Evolutionary conservation across 2,888 invertebrate species (phyloP).

Genomic region (Scelioninae gen. 1): DNA sequence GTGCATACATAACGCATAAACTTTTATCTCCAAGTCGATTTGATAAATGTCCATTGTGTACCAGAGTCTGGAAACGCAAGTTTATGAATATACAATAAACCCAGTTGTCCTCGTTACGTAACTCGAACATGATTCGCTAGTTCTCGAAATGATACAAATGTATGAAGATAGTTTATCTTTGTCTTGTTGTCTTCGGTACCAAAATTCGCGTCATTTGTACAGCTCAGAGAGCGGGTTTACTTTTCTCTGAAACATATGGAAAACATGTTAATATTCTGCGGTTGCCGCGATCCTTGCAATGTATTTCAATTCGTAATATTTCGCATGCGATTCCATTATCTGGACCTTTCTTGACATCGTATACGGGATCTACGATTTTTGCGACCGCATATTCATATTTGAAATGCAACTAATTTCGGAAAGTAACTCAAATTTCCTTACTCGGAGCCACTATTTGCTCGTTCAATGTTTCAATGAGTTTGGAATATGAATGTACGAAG

Average conservation of each 20-base stretch:
- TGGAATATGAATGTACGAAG: conserved; percentile 9
- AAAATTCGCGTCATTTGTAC: conserved; percentile 58
- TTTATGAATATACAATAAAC: conserved; percentile 62
- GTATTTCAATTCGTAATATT: conserved; percentile 76
- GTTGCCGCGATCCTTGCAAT: conserved; percentile 74
- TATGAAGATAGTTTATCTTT: conserved; percentile 41
- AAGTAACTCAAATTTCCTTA: conserved; percentile 25
- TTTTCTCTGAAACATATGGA: conserved; percentile 43
- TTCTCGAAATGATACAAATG: conserved; percentile 46
- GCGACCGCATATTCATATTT: conserved; percentile 29
- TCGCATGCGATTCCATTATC: conserved; percentile 74
- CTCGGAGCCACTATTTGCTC: not conserved
- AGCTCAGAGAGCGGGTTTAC: conserved; percentile 19
- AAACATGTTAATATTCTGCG: conserved; percentile 78
- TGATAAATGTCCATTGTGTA: conserved; percentile 42
- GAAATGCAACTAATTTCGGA: conserved; percentile 28
- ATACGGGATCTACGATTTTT: conserved; percentile 47
- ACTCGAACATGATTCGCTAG: conserved; percentile 36
- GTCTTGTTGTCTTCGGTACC: conserved; percentile 43
- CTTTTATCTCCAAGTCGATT: conserved; percentile 45
- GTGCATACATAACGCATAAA: conserved; percentile 27
- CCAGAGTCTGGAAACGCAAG: conserved; percentile 24
- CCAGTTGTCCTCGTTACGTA: conserved; percentile 48
- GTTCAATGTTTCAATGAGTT: conserved; percentile 22
- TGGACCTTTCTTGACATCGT: conserved; percentile 69